Base-by-base conservation (phyloP, 2,797 vertebrate species). In the Erpetoichthys calabaricus region DNA sequence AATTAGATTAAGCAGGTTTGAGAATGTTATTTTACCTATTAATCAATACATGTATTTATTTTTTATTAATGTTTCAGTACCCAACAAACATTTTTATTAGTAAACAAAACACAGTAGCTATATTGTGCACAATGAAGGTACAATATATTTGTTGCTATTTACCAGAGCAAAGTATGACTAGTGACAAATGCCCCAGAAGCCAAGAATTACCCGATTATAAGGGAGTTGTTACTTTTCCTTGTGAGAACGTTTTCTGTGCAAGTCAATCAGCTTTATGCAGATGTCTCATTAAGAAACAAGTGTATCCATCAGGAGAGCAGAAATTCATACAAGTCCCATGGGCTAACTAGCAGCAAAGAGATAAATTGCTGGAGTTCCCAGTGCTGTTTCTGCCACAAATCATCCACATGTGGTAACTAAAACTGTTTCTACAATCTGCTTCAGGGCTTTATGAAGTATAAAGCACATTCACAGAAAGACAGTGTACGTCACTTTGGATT, bases 251-350 rank as follows among this genome's bases (percentile, higher is more conserved):
- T 54, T 41, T 54, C 25, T 42, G 53, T 8, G 44, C 44, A 42
- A 44, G 44, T 54, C 53, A 54, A 42, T 42, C 5, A 8, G 53
- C 53, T 49, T 49, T 49, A 49, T 7, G 6, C n/a, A 54, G 53
- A 54, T 54, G 41, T 6, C 53, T 54, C 53, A 54, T 54, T 54
- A 54, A 41, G 41, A 54, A 54, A 54, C 53, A 54, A 54, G 41
- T 7, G 8, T 6, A 25, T 42, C 6, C 53, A 54, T 54, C 25
- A 54, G 42, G 53, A 54, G 6, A 54, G 41, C 3, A 41, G 7
- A 42, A 6, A 42, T 3, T n/a, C 7, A 8, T 41, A 54, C 8
- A 8, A 54, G 41, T 44, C 53, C 53, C 25, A 25, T 25, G 25
- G 2, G 25, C 25, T 25, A 25, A 1, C 25, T 25, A 49, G 47